Conservation (phyloP, 2,797 vertebrate genomes). For the Oreortyx pictus region DNA sequence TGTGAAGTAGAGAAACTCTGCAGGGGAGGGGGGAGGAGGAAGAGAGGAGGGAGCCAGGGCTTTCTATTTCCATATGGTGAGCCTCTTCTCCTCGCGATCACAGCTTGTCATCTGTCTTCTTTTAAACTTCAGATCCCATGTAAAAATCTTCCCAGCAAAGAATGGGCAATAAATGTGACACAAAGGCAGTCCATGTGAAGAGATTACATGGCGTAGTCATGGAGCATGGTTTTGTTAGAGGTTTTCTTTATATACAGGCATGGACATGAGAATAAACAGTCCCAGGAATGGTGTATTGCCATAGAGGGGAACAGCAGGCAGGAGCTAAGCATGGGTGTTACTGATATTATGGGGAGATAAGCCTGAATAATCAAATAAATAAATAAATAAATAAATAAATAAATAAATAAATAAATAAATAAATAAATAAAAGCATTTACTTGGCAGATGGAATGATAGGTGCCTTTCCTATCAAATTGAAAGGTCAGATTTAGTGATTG, state of each 20-base stretch:
- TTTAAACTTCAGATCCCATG: conserved; percentile 71
- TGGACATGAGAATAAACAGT: not conserved
- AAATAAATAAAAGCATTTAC: not conserved
- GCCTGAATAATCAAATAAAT: not conserved
- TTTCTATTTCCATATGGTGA: conserved; percentile 73
- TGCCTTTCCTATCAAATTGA: not conserved
- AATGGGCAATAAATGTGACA: conserved; percentile 59
- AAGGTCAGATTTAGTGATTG: not conserved
- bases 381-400: too few relatives aligned
- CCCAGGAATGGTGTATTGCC: fast-evolving
- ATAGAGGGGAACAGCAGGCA: not conserved
- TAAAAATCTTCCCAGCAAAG: conserved; percentile 72
- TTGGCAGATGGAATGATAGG: not conserved
- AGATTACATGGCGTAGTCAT: not conserved
- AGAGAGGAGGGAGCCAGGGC: conserved; percentile 56
- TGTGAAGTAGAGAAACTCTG: conserved; percentile 62
- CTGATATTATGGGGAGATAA: not conserved
- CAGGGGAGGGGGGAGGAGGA: conserved; percentile 70
- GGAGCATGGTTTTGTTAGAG: not conserved
- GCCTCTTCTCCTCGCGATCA: conserved; percentile 59
- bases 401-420: too few relatives aligned
- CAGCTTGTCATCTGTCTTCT: conserved; percentile 75
- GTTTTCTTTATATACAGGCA: not conserved
- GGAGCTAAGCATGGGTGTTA: not conserved
- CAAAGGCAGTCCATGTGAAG: conserved; percentile 46